Percentiles rank a stretch among this genome's conserved stretches.
These are phyloP conservation scores for Hyppa rectilinea DNA, from an alignment of 2,888 invertebrate genomes.

Conservation along the genomic window DNA sequence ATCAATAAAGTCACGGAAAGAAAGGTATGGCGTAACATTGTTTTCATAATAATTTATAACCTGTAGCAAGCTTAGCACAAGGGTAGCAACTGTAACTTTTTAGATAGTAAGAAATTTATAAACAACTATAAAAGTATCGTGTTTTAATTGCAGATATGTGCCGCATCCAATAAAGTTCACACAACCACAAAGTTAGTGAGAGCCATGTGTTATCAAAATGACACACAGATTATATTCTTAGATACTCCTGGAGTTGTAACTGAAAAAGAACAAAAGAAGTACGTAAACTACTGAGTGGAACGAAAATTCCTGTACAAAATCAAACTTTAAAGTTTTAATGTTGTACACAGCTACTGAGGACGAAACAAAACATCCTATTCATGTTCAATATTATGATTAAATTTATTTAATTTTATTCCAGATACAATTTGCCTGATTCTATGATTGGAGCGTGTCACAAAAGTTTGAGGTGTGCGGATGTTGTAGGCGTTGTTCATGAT, in stretches of 20 bases:
- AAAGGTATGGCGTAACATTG: conserved; percentile 87
- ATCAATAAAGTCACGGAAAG: conserved; percentile 96
- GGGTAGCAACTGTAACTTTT: background rate
- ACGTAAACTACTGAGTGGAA: conserved; percentile 61
- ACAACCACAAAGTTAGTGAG: conserved; percentile 94
- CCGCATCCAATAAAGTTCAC: conserved; percentile 97
- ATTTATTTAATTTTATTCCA: conserved; percentile 61
- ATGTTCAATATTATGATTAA: no score
- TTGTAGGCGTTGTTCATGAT: conserved; percentile 97
- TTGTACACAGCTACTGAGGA: no score
- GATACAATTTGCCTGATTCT: conserved; percentile 83
- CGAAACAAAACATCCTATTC: no score
- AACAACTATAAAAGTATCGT: background rate
- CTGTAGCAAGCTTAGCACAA: conserved; percentile 34
- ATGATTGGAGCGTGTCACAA: conserved; percentile 89
- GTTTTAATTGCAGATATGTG: conserved; percentile 93
- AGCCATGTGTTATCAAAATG: conserved; percentile 93
- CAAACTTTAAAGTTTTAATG: no score
- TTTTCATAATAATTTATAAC: conserved; percentile 35
- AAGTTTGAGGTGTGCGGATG: conserved; percentile 93
- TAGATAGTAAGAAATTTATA: background rate
- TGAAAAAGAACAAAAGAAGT: conserved; percentile 92
- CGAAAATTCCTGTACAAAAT: no score
- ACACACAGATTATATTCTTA: conserved; percentile 96
- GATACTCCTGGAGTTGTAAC: conserved; percentile 98